Conservation (phyloP, 2,113 vertebrate species). For the Mus spicilegus region DNA sequence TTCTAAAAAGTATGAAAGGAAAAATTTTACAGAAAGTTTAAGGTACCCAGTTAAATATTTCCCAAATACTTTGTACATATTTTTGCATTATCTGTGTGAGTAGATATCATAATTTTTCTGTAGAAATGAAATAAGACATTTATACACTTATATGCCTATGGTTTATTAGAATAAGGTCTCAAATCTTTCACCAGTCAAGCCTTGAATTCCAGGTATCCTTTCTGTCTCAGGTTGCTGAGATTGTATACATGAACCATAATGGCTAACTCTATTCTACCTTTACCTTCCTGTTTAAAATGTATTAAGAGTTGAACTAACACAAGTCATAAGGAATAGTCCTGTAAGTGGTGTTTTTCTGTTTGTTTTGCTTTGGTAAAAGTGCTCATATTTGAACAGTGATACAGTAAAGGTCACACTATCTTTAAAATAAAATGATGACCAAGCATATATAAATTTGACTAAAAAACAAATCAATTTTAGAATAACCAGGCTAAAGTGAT, state of each 20-base stretch:
- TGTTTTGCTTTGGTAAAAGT: background rate
- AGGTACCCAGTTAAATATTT: background rate
- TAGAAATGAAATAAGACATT: background rate
- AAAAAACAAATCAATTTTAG: background rate
- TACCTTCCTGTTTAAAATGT: background rate
- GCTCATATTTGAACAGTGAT: background rate
- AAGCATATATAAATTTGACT: constrained; percentile 15
- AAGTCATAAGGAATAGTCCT: background rate
- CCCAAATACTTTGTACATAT: background rate
- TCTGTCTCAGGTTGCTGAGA: background rate
- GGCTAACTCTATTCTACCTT: background rate
- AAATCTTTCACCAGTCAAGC: background rate
- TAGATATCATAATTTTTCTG: background rate
- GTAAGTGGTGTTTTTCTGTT: background rate
- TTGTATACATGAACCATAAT: background rate
- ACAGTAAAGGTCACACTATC: background rate
- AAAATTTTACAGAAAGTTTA: background rate
- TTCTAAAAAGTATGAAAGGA: background rate
- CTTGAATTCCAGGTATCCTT: background rate
- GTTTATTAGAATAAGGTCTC: background rate
- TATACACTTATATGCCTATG: background rate
- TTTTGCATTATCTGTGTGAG: background rate
- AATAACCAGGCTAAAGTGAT: background rate
- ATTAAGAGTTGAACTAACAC: background rate
- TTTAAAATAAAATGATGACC: background rate